phyloP scores from a whole-genome alignment of 1,140 invertebrate genomes.

The Stegodyphus mimosarum region DNA sequence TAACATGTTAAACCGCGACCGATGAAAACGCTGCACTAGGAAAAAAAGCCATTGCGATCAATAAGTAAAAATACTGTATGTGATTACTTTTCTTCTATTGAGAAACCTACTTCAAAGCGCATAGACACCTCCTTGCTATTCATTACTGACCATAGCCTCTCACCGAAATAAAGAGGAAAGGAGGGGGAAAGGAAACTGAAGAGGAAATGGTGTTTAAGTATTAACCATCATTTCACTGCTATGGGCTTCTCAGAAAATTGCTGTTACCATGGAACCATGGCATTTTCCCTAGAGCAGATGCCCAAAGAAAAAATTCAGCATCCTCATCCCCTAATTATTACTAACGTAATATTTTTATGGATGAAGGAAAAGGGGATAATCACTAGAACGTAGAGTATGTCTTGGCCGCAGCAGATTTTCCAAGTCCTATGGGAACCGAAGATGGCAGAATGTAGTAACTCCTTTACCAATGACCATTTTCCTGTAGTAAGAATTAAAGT shows the following conservation, averaged over 20 bases:
- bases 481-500: too few species aligned
- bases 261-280: background rate
- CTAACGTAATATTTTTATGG: constrained; percentile 29
- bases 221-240: background rate
- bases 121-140: too few species aligned
- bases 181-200: too few species aligned
- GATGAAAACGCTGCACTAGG: too few species aligned
- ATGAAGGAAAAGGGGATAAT: background rate
- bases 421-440: constrained; percentile 9
- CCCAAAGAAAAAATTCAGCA: too few species aligned
- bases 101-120: too few species aligned
- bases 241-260: background rate
- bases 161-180: background rate
- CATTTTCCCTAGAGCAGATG: background rate
- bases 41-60: too few species aligned
- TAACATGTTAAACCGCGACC: too few species aligned
- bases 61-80: too few species aligned
- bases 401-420: background rate
- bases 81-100: too few species aligned
- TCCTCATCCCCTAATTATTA: constrained; percentile 53
- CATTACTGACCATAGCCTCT: too few species aligned
- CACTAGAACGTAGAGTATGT: background rate
- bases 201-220: constrained; percentile 2
- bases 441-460: constrained; percentile 23
- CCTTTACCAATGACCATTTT: constrained; percentile 19